phyloP scores from a whole-genome alignment of 2,797 vertebrate genomes.

The Streptopelia turtur region DNA sequence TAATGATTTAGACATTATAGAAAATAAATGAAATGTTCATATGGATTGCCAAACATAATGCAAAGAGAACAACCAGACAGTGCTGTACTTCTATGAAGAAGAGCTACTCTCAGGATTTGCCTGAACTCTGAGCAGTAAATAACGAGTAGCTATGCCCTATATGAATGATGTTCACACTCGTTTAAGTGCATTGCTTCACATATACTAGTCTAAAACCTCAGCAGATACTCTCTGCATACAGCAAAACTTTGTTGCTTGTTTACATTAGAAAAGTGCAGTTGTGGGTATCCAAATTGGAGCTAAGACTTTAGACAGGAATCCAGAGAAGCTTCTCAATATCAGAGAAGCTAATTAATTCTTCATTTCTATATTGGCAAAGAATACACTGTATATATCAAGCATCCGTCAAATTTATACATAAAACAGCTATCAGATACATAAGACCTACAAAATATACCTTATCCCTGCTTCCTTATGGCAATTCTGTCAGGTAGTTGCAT shows the following conservation, averaged over 20 bases:
- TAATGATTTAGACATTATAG: background rate
- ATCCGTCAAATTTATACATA: background rate
- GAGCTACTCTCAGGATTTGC: background rate
- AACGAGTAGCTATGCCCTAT: background rate
- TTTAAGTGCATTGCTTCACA: background rate
- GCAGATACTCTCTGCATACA: background rate
- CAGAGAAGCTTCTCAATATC: background rate
- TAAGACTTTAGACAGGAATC: background rate
- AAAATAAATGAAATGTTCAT: background rate
- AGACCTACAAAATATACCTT: background rate
- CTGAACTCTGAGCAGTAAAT: background rate
- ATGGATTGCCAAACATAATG: background rate
- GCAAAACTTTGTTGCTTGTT: background rate
- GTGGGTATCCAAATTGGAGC: background rate
- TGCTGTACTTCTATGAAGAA: background rate
- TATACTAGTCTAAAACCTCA: background rate
- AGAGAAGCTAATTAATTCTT: background rate
- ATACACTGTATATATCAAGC: rapidly evolving
- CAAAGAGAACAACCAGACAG: background rate
- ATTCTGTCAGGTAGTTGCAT: background rate
- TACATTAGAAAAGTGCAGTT: background rate
- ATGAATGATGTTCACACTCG: background rate
- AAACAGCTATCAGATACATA: rapidly evolving
- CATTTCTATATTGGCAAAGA: background rate
- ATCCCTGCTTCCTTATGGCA: background rate